Conservation (phyloP, 2,113 vertebrate genomes). For the Caretta caretta region DNA sequence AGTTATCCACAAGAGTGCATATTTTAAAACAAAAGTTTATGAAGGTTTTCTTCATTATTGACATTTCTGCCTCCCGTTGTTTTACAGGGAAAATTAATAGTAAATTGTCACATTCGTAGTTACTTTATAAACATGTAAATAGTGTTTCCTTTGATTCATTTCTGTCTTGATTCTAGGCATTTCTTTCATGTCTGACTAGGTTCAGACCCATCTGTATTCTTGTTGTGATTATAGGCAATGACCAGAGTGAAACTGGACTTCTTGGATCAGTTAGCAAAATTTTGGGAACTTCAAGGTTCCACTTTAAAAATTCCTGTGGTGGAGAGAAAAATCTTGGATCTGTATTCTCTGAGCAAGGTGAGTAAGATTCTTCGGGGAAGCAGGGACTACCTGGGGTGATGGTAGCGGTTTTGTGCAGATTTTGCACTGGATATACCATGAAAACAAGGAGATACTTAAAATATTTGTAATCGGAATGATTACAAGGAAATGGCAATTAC, state of each 20-base stretch:
- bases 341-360: slow-evolving; percentile 97
- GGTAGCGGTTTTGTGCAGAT: not conserved
- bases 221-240: slow-evolving; percentile 86
- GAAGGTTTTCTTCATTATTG: not conserved
- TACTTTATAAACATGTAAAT: not conserved
- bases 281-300: slow-evolving; percentile 98
- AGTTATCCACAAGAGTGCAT: not conserved
- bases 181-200: not conserved
- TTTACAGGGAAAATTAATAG: not conserved
- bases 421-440: not conserved
- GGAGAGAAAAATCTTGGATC: slow-evolving; percentile 94
- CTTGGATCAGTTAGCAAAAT: slow-evolving; percentile 97
- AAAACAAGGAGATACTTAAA: not conserved
- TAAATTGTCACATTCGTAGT: not conserved
- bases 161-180: not conserved
- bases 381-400: not conserved
- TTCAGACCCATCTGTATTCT: rapidly evolving
- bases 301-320: slow-evolving; percentile 95
- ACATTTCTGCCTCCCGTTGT: rapidly evolving
- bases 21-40: not conserved
- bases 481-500: not conserved
- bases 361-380: slow-evolving; percentile 4
- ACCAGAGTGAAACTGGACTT: slow-evolving; percentile 97
- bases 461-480: not conserved
- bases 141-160: not conserved